These are phyloP conservation scores for Cynodonichthys magdalenae DNA, from an alignment of 2,797 vertebrate genomes.

Conservation along the genomic window DNA sequence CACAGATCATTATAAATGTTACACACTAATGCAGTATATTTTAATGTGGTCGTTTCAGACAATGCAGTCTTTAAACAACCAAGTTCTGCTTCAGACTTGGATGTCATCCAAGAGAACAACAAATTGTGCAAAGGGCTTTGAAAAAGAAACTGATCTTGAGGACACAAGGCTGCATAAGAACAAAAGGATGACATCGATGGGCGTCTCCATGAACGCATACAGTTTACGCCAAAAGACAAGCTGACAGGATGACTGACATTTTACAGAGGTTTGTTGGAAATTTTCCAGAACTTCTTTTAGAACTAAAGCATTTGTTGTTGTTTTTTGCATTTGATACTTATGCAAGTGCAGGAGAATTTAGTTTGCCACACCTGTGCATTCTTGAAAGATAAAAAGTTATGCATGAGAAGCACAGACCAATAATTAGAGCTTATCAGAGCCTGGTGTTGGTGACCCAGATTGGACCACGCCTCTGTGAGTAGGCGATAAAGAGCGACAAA, in stretches of 20 bases:
- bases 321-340: neutral
- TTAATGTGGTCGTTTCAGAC: neutral
- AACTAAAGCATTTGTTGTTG: neutral
- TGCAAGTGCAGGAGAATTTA: neutral
- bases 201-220: neutral
- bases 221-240: too few species aligned
- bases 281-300: neutral
- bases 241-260: neutral
- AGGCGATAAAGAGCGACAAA: neutral
- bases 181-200: neutral
- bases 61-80: neutral
- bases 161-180: neutral
- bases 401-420: neutral
- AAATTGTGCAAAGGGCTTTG: neutral
- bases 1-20: too few species aligned
- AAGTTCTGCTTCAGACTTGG: neutral
- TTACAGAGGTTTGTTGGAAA: neutral
- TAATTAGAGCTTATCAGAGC: neutral
- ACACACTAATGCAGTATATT: too few species aligned
- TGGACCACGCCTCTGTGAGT: neutral
- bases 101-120: neutral
- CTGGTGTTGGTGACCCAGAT: neutral
- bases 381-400: neutral
- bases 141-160: too few species aligned
- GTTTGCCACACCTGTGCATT: conserved; percentile 3